A percentile compares a stretch with the other conserved stretches of the same genome.
Evolutionary conservation across 2,797 vertebrate species (phyloP).

Genomic region (Peromyscus eremicus): DNA sequence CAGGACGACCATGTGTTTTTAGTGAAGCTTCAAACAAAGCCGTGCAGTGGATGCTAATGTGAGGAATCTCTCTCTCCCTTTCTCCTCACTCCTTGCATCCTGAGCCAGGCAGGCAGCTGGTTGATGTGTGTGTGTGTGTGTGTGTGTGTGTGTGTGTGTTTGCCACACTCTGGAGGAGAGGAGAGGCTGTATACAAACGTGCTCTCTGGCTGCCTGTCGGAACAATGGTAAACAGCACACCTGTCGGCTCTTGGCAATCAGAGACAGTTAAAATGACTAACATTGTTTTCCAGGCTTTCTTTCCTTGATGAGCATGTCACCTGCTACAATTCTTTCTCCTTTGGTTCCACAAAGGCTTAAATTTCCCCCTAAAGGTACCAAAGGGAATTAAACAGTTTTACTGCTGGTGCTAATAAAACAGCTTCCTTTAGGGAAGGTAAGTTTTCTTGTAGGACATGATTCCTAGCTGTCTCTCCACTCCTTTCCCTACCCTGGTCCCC

Average conservation of each 20-base stretch:
- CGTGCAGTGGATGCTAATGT: constrained; percentile 67
- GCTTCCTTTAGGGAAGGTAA: constrained; percentile 83
- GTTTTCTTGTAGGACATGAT: constrained; percentile 82
- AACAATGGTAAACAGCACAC: constrained; percentile 88
- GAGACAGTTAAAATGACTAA: constrained; percentile 83
- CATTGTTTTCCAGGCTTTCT: constrained; percentile 84
- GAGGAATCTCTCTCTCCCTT: neutral
- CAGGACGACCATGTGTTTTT: constrained; percentile 78
- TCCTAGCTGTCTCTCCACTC: constrained; percentile 75
- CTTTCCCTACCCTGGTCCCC: neutral
- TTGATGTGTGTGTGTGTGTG: neutral
- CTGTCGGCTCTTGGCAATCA: constrained; percentile 87
- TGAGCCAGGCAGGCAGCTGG: constrained; percentile 85
- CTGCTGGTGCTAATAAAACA: constrained; percentile 86
- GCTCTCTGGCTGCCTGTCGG: constrained; percentile 86
- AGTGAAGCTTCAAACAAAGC: constrained; percentile 79
- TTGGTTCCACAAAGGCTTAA: constrained; percentile 85
- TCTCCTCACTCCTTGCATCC: constrained; percentile 54
- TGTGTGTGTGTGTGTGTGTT: too few species aligned
- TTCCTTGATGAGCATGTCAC: constrained; percentile 80
- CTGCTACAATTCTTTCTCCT: constrained; percentile 83
- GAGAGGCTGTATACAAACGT: constrained; percentile 81
- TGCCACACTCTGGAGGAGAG: constrained; percentile 76
- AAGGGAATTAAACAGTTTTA: constrained; percentile 86
- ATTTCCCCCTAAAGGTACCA: constrained; percentile 85